Evolutionary conservation across 1,140 invertebrate species (phyloP).

Genomic region (Phenacoccus solenopsis): DNA sequence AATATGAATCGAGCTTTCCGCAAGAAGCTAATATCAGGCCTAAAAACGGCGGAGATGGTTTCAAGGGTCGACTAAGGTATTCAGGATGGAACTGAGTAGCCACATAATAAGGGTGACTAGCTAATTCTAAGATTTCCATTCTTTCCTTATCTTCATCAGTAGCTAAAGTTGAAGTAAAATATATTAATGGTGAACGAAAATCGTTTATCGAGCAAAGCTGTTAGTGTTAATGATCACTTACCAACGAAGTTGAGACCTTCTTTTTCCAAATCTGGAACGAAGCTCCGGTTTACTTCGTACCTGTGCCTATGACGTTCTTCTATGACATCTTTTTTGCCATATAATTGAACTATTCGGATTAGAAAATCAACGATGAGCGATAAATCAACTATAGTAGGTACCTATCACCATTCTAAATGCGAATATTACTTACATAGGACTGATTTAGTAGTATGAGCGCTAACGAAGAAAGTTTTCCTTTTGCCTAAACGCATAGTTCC

Average conservation of each 20-base stretch:
- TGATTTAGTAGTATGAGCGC: constrained; percentile 39
- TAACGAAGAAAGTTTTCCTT: constrained; percentile 66
- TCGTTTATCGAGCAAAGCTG: background rate
- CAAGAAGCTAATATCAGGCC: constrained; percentile 82
- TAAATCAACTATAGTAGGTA: background rate
- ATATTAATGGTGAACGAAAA: background rate
- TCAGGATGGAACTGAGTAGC: constrained; percentile 97
- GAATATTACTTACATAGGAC: constrained; percentile 51
- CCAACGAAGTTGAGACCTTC: constrained; percentile 87
- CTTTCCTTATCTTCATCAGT: constrained; percentile 52
- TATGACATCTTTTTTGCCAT: constrained; percentile 60
- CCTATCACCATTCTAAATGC: background rate
- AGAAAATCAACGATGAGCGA: constrained; percentile 20
- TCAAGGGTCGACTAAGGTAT: constrained; percentile 84
- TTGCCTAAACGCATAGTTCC: constrained; percentile 97
- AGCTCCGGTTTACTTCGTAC: constrained; percentile 87
- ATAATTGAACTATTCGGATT: constrained; percentile 55
- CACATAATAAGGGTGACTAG: constrained; percentile 79
- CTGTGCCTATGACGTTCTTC: constrained; percentile 96
- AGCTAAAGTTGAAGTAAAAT: constrained; percentile 32
- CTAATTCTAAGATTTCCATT: constrained; percentile 76
- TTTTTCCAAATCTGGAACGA: constrained; percentile 62
- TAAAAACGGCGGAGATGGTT: constrained; percentile 88
- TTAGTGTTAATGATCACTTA: constrained; percentile 28
- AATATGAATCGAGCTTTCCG: constrained; percentile 55